These are phyloP conservation scores for Micoletzkya japonica DNA, from an alignment of 2,888 invertebrate species.

Conservation along the genomic window DNA sequence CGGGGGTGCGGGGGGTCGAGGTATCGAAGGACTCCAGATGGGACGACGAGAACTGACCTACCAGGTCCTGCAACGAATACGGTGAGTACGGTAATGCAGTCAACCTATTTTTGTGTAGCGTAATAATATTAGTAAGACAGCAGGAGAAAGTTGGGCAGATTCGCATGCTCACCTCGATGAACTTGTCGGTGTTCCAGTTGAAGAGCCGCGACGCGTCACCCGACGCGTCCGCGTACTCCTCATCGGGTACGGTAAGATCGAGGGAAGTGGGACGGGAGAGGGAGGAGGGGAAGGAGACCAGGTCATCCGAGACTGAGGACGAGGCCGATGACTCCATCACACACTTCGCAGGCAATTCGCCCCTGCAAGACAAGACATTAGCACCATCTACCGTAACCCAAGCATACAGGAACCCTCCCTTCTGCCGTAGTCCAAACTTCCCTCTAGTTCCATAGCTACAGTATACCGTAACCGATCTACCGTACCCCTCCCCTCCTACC, in stretches of 20 bases:
- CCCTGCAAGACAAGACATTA: conserved; percentile 27
- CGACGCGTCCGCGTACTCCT: conserved; percentile 27
- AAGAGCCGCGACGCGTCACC: conserved; percentile 26
- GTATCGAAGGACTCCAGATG: background rate
- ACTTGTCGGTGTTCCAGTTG: conserved; percentile 50
- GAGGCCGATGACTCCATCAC: conserved; percentile 41
- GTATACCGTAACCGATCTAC: background rate
- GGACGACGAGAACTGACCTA: conserved; percentile 19
- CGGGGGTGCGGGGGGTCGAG: conserved; percentile 11
- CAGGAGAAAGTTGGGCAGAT: too few relatives aligned
- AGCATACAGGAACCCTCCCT: background rate
- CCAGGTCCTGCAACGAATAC: conserved; percentile 11
- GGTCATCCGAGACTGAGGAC: conserved; percentile 35
- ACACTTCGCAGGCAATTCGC: conserved; percentile 46
- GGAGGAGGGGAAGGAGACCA: conserved; percentile 20
- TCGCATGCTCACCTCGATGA: conserved; percentile 54
- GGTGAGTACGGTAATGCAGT: background rate
- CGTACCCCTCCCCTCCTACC: background rate
- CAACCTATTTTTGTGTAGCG: too few relatives aligned
- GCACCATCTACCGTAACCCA: background rate
- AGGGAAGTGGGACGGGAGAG: conserved; percentile 27
- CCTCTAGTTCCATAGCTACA: too few relatives aligned
- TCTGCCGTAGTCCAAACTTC: background rate
- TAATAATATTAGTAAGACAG: too few relatives aligned
- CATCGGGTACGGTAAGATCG: conserved; percentile 21